phyloP scores from a whole-genome alignment of 2,888 invertebrate genomes.

The Acrocyrtus sp. region DNA sequence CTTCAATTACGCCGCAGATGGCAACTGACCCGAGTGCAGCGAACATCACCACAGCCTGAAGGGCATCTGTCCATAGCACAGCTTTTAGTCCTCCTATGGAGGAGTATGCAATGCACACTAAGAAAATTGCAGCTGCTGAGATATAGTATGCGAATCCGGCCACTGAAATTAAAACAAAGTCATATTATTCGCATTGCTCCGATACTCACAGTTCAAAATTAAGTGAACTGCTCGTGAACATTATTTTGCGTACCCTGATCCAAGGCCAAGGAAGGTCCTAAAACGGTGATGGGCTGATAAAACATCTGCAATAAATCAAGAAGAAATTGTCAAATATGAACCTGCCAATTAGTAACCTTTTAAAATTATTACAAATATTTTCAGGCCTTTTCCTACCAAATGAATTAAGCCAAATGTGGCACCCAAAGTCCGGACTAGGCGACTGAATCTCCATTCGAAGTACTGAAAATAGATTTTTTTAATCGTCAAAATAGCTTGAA shows the following conservation, averaged over 20 bases:
- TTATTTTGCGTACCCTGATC: conserved; percentile 55
- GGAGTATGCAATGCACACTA: conserved; percentile 57
- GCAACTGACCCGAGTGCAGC: conserved; percentile 37
- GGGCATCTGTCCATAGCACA: conserved; percentile 51
- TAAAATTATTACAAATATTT: no score
- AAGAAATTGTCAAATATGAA: no score
- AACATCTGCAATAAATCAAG: conserved; percentile 31
- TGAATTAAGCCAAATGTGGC: conserved; percentile 50
- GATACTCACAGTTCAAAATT: no score
- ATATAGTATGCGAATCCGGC: conserved; percentile 53
- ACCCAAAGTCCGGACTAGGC: conserved; percentile 36
- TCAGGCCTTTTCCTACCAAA: conserved; percentile 47
- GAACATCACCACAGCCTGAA: conserved; percentile 57
- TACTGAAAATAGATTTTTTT: conserved; percentile 42
- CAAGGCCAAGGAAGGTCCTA: conserved; percentile 51
- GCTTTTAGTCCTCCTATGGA: conserved; percentile 57
- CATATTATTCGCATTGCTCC: neutral
- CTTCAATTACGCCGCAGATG: conserved; percentile 50
- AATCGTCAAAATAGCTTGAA: no score
- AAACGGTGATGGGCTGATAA: conserved; percentile 53
- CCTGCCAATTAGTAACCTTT: no score
- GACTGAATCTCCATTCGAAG: conserved; percentile 51
- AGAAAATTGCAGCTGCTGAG: conserved; percentile 53
- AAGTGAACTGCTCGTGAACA: no score
- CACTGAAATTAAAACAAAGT: conserved; percentile 33